These are phyloP conservation scores for Camponotus vicinus DNA, from an alignment of 1,140 invertebrate species.

Conservation along the genomic window DNA sequence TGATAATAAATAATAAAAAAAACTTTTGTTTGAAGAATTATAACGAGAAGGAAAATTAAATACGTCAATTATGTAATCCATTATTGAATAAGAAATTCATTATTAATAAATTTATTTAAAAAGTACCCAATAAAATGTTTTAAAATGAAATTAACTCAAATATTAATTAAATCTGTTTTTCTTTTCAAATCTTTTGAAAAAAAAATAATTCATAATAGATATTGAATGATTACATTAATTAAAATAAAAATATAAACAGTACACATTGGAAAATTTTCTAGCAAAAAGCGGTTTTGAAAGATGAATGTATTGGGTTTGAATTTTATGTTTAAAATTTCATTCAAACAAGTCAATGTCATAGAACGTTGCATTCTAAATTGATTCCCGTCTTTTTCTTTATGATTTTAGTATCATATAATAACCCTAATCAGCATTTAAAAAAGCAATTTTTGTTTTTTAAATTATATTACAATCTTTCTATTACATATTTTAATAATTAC, in stretches of 20 bases:
- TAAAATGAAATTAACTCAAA: background rate
- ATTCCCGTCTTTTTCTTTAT: background rate
- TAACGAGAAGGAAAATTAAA: background rate
- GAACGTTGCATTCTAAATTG: background rate
- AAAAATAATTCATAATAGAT: background rate
- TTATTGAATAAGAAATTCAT: background rate
- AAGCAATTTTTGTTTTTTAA: background rate
- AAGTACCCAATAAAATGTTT: background rate
- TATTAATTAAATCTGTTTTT: background rate
- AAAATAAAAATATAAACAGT: background rate
- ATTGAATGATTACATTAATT: background rate
- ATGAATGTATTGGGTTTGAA: background rate
- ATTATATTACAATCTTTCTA: background rate
- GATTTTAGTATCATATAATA: conserved; percentile 14
- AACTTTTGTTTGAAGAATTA: background rate
- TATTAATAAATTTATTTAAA: conserved; percentile 10
- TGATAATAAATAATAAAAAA: background rate
- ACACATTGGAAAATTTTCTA: background rate
- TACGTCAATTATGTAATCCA: background rate
- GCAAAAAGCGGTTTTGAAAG: background rate
- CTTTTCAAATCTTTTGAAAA: background rate
- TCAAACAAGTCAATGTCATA: conserved; percentile 4
- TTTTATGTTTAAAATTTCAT: conserved; percentile 15
- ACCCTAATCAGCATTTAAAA: conserved; percentile 1
- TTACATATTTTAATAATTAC: background rate